Evolutionary conservation across 2,113 vertebrate genomes (phyloP).

Genomic region (Camelus bactrianus): DNA sequence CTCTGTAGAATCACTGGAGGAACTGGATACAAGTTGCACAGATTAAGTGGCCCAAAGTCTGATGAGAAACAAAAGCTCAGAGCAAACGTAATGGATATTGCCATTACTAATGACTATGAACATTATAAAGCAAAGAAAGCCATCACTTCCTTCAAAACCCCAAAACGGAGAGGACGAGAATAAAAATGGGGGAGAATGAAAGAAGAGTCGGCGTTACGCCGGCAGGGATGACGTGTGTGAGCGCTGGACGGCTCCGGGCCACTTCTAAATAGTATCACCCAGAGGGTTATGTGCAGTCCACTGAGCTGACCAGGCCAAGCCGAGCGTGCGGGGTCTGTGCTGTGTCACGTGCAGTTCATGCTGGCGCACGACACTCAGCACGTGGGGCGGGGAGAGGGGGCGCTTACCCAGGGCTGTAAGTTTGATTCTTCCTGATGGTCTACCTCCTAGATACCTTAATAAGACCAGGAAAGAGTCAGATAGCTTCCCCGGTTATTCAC

Average conservation of each 20-base stretch:
- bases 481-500: neutral
- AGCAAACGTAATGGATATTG: neutral
- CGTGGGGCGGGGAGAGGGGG: neutral
- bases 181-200: neutral
- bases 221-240: too few relatives aligned
- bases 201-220: neutral
- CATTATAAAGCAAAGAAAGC: neutral
- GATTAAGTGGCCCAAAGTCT: neutral
- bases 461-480: neutral
- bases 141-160: neutral
- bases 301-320: neutral
- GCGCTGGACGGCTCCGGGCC: neutral
- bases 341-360: accelerated
- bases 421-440: neutral
- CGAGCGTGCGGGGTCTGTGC: too few relatives aligned
- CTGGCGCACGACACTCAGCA: accelerated
- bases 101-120: neutral
- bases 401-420: neutral
- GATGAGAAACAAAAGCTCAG: neutral
- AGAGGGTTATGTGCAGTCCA: neutral
- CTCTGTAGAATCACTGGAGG: neutral
- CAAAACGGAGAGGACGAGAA: neutral
- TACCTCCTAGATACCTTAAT: neutral
- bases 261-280: neutral
- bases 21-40: neutral